A percentile compares a stretch with the other conserved stretches of the same genome.
Evolutionary conservation across 2,888 invertebrate genomes (phyloP).

Genomic region (Drosophila ezoana): DNA sequence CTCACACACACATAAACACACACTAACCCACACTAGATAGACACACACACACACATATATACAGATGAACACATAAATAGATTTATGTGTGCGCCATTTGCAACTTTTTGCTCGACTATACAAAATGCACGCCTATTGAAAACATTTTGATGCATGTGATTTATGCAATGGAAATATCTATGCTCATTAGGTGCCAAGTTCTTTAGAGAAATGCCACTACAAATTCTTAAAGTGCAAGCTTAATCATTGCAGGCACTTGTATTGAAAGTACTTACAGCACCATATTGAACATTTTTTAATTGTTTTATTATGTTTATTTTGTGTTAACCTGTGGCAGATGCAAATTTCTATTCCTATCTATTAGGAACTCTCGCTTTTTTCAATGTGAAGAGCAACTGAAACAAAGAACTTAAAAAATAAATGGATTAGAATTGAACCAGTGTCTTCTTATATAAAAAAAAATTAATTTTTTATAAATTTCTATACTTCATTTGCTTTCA

Average conservation of each 20-base stretch:
- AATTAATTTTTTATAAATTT: too few relatives aligned
- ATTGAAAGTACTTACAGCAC: neutral
- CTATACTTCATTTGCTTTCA: too few relatives aligned
- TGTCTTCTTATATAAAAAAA: too few relatives aligned
- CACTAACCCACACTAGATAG: neutral
- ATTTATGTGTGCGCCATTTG: constrained; percentile 64
- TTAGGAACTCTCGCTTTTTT: too few relatives aligned
- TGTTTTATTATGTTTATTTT: too few relatives aligned
- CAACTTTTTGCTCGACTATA: constrained; percentile 55
- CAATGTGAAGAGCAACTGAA: too few relatives aligned
- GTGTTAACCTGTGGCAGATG: too few relatives aligned
- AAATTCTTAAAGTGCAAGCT: constrained; percentile 54
- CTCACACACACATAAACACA: constrained; percentile 28
- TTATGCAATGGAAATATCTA: constrained; percentile 70
- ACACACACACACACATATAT: constrained; percentile 24
- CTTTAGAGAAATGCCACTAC: constrained; percentile 31
- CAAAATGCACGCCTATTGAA: constrained; percentile 63
- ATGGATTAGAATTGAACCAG: too few relatives aligned
- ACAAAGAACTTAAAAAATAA: too few relatives aligned
- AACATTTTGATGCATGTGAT: constrained; percentile 76
- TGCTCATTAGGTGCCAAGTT: constrained; percentile 72
- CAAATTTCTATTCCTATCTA: too few relatives aligned
- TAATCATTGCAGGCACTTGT: neutral
- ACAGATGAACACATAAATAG: constrained; percentile 52
- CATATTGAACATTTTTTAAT: neutral